These are phyloP conservation scores for Synergus itoensis DNA, from an alignment of 2,888 invertebrate species.

Conservation along the genomic window DNA sequence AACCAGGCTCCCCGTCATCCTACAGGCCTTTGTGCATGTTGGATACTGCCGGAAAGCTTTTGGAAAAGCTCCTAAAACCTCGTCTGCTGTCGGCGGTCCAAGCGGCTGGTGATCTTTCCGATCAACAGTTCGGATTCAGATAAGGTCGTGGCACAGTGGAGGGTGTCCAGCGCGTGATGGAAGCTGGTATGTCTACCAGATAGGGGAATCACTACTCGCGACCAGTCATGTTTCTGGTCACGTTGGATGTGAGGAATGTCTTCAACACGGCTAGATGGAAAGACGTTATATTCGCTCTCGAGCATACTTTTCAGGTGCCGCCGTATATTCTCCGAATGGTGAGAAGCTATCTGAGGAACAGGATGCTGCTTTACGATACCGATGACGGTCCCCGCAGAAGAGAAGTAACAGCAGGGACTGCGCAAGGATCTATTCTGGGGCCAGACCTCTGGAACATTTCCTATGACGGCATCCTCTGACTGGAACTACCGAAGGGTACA, in stretches of 20 bases:
- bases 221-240: conserved; percentile 39
- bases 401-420: not conserved
- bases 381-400: not conserved
- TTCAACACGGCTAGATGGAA: conserved; percentile 52
- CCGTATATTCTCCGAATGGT: too few relatives aligned
- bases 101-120: conserved; percentile 52
- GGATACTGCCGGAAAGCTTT: conserved; percentile 48
- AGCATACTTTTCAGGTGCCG: not conserved
- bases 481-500: too few relatives aligned
- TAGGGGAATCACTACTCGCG: conserved; percentile 47
- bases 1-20: conserved; percentile 44
- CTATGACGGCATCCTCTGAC: not conserved
- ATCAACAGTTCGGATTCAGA: conserved; percentile 52
- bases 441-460: conserved; percentile 30
- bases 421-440: conserved; percentile 29
- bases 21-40: conserved; percentile 53
- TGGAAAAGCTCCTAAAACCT: conserved; percentile 55
- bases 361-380: too few relatives aligned
- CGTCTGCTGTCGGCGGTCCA: conserved; percentile 48
- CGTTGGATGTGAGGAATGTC: conserved; percentile 29
- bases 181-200: conserved; percentile 40
- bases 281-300: conserved; percentile 39
- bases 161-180: conserved; percentile 48
- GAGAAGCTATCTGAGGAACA: too few relatives aligned
- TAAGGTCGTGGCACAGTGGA: conserved; percentile 50